These are phyloP conservation scores for Gnathonemus longibarbis DNA, from an alignment of 2,113 vertebrate species.

Conservation along the genomic window DNA sequence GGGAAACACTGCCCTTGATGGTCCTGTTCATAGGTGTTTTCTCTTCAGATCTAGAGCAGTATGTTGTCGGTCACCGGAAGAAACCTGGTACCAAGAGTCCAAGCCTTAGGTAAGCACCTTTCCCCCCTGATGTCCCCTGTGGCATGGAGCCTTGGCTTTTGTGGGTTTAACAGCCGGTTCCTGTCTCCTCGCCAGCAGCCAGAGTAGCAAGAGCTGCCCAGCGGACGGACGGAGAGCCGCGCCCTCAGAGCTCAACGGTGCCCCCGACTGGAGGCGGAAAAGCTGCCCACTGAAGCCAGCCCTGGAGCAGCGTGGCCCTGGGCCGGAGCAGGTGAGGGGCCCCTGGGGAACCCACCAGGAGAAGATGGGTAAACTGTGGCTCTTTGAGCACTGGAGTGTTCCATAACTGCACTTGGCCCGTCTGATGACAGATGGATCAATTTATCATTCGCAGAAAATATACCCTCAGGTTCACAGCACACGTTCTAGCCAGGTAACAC, in stretches of 20 bases:
- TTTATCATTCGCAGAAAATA: background rate
- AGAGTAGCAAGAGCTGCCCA: conserved; percentile 59
- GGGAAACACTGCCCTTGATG: background rate
- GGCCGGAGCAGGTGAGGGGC: conserved; percentile 61
- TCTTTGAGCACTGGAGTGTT: background rate
- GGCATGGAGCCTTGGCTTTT: background rate
- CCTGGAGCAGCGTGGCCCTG: conserved; percentile 55
- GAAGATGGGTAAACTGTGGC: background rate
- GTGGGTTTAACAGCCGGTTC: background rate
- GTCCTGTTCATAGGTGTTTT: background rate
- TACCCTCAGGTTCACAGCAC: background rate
- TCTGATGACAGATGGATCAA: background rate
- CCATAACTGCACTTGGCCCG: background rate
- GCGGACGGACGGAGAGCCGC: conserved; percentile 58
- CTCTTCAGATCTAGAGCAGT: conserved; percentile 64
- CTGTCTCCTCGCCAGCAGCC: conserved; percentile 18
- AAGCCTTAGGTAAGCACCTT: conserved; percentile 59
- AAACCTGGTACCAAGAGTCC: conserved; percentile 73
- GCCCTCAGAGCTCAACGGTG: conserved; percentile 67
- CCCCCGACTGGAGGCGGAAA: conserved; percentile 72
- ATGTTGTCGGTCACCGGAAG: conserved; percentile 69
- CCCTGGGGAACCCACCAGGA: background rate
- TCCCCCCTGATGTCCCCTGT: background rate
- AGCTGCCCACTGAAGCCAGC: conserved; percentile 50
- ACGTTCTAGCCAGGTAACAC: background rate